A percentile compares a stretch with the other conserved stretches of the same genome.
These are phyloP conservation scores for Martes martes DNA, from an alignment of 2,113 vertebrate genomes.

Conservation along the genomic window DNA sequence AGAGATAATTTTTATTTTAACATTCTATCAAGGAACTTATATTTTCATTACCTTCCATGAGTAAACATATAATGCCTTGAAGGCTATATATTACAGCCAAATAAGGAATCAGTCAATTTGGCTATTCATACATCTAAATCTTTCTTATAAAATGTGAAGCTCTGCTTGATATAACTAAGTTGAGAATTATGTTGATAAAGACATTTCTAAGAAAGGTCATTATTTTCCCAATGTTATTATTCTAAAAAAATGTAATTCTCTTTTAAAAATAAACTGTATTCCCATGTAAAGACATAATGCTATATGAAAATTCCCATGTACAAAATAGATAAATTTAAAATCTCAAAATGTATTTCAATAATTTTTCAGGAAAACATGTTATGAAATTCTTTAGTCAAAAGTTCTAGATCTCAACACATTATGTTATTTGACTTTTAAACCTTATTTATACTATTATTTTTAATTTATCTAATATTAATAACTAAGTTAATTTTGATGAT, in stretches of 20 bases:
- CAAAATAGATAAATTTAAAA: not conserved
- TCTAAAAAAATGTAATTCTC: not conserved
- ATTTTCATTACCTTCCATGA: not conserved
- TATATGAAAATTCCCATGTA: not conserved
- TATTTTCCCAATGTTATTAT: not conserved
- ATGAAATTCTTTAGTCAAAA: not conserved
- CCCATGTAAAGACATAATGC: not conserved
- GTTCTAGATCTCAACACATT: not conserved
- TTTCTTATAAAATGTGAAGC: not conserved
- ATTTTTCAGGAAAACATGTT: not conserved
- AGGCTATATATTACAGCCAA: not conserved
- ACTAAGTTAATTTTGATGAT: not conserved
- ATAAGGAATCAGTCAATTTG: not conserved
- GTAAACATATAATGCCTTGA: not conserved
- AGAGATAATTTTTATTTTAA: slow-evolving; percentile 36
- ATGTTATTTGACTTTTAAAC: not conserved
- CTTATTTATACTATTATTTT: not conserved
- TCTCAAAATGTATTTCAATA: not conserved
- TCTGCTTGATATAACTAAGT: not conserved
- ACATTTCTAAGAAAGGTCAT: not conserved
- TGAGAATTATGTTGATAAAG: not conserved
- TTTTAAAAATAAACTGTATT: not conserved
- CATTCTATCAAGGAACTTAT: not conserved
- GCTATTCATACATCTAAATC: not conserved
- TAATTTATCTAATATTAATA: not conserved